Percentiles rank a stretch among this genome's conserved stretches.
Conservation (phyloP, 2,113 vertebrate genomes). For the Hassar affinis region DNA sequence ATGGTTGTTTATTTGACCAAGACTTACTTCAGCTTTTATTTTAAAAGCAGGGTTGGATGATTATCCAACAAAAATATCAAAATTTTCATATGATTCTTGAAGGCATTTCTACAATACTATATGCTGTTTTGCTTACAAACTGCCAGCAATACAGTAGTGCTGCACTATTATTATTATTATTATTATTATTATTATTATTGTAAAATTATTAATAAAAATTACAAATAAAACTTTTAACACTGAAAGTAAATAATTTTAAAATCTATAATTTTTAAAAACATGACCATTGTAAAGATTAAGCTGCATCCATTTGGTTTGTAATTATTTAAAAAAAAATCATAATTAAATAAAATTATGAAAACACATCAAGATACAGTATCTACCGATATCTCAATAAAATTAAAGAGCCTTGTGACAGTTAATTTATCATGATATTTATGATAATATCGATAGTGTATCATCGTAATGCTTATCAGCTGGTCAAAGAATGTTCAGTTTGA, state of each 20-base stretch:
- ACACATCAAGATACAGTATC: too few species aligned
- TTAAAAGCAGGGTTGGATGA: background rate
- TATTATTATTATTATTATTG: background rate
- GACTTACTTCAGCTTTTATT: background rate
- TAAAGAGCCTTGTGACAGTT: too few species aligned
- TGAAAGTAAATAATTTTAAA: background rate
- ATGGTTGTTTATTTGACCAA: background rate
- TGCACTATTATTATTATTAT: background rate
- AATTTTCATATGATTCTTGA: background rate
- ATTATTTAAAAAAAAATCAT: too few species aligned
- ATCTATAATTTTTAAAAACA: background rate
- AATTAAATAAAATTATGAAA: too few species aligned
- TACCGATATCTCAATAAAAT: too few species aligned
- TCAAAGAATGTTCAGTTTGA: background rate
- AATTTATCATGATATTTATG: too few species aligned
- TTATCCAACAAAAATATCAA: too few species aligned
- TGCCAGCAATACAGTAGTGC: background rate
- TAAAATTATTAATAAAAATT: background rate
- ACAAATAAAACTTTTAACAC: background rate
- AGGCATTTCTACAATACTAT: background rate
- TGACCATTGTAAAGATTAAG: too few species aligned
- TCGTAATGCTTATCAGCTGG: background rate
- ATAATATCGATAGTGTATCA: too few species aligned
- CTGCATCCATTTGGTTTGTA: too few species aligned
- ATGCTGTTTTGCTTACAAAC: background rate